A percentile compares a stretch with the other conserved stretches of the same genome.
Evolutionary conservation across 1,140 invertebrate species (phyloP).

Genomic region (Platyscapa corneri): DNA sequence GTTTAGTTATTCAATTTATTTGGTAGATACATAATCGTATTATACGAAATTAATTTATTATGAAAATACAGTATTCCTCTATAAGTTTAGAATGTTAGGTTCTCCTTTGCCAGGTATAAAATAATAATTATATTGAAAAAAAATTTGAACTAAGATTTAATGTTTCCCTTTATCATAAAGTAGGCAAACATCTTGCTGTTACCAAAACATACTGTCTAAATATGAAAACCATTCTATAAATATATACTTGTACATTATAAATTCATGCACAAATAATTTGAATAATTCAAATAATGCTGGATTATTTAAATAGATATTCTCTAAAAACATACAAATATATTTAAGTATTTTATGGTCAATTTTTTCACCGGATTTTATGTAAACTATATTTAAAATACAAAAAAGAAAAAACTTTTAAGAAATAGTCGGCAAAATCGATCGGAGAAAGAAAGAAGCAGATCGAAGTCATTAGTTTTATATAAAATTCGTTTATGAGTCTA

Average conservation of each 20-base stretch:
- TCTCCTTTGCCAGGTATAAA: too few relatives aligned
- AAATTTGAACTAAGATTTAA: background rate
- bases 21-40: too few relatives aligned
- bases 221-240: background rate
- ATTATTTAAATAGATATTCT: background rate
- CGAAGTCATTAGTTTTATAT: conserved; percentile 64
- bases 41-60: background rate
- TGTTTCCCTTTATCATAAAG: background rate
- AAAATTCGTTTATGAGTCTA: conserved; percentile 62
- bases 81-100: background rate
- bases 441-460: conserved; percentile 23
- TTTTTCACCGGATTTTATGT: background rate
- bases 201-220: background rate
- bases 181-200: background rate
- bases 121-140: background rate
- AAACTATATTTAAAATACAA: background rate
- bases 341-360: background rate
- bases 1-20: too few relatives aligned
- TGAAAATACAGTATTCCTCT: background rate
- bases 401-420: background rate
- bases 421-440: conserved; percentile 34
- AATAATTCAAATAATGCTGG: background rate
- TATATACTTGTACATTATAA: background rate
- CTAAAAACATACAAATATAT: conserved; percentile 5
- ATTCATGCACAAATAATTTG: background rate